Percentiles rank a stretch among this genome's conserved stretches.
phyloP scores from a whole-genome alignment of 2,888 invertebrate species.

The Stenodera caucasica region DNA sequence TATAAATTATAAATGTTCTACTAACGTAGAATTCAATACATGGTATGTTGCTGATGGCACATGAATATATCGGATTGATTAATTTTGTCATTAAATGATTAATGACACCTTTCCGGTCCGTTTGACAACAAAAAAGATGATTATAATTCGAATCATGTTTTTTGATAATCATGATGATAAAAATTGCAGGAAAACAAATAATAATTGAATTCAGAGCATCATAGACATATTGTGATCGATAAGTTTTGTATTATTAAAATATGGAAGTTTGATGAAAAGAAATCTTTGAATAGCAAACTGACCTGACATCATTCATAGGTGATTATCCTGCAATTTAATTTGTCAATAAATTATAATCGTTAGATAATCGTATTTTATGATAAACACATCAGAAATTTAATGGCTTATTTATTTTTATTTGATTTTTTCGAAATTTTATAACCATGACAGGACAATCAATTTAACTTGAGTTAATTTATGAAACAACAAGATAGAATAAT shows the following conservation, averaged over 20 bases:
- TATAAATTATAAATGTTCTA: background rate
- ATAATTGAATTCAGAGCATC: no score
- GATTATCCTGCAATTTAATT: no score
- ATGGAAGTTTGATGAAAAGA: background rate
- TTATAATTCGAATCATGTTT: background rate
- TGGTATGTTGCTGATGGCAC: background rate
- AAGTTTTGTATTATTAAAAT: background rate
- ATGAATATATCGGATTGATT: constrained; percentile 1
- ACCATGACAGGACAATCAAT: constrained; percentile 3
- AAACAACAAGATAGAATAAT: constrained; percentile 3
- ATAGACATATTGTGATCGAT: no score
- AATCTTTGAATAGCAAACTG: background rate
- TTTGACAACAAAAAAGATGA: background rate
- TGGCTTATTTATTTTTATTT: no score
- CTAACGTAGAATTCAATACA: background rate
- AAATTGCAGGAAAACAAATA: no score
- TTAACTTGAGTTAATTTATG: constrained; percentile 5
- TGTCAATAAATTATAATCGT: no score
- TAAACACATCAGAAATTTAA: background rate
- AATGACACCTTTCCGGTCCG: background rate
- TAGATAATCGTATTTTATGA: background rate
- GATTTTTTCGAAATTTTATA: background rate
- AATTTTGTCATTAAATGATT: constrained; percentile 5
- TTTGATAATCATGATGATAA: background rate
- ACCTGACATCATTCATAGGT: no score